phyloP scores from a whole-genome alignment of 2,888 invertebrate genomes.

The Tinea pellionella region DNA sequence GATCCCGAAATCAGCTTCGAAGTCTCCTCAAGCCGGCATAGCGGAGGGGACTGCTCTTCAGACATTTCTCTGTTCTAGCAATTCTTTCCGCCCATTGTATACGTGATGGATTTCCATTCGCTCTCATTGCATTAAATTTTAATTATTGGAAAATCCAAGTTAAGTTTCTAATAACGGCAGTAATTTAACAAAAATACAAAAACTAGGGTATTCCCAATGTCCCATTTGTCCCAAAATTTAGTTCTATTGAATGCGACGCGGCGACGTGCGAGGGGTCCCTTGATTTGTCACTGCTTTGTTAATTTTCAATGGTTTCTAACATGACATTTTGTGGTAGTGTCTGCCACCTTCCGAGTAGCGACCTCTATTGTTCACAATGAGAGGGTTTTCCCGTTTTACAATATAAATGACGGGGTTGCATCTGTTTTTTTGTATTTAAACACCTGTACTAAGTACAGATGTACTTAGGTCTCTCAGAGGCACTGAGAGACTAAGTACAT shows the following conservation, averaged over 20 bases:
- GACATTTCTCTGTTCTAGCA: too few relatives aligned
- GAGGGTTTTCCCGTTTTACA: slow-evolving; percentile 2
- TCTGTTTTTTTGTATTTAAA: background rate
- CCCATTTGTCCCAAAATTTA: background rate
- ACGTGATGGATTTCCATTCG: too few relatives aligned
- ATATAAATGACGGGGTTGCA: background rate
- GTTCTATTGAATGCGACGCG: background rate
- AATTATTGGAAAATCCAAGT: too few relatives aligned
- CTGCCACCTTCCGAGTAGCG: slow-evolving; percentile 27
- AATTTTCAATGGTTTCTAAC: slow-evolving; percentile 33
- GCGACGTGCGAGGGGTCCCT: slow-evolving; percentile 22
- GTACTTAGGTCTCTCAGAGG: too few relatives aligned
- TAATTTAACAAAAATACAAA: background rate
- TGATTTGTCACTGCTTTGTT: slow-evolving; percentile 39
- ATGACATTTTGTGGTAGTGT: slow-evolving; percentile 30
- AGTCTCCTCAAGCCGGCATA: too few relatives aligned
- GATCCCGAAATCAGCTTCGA: too few relatives aligned
- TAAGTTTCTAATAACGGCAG: too few relatives aligned
- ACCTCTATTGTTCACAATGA: slow-evolving; percentile 23
- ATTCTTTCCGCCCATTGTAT: too few relatives aligned
- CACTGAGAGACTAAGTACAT: too few relatives aligned
- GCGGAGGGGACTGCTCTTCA: too few relatives aligned
- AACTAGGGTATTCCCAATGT: background rate
- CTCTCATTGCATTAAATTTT: too few relatives aligned
- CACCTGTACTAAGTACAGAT: too few relatives aligned